Percentiles rank a stretch among this genome's conserved stretches.
These are phyloP conservation scores for Dexiosoma caninum DNA, from an alignment of 2,888 invertebrate genomes.

Conservation along the genomic window DNA sequence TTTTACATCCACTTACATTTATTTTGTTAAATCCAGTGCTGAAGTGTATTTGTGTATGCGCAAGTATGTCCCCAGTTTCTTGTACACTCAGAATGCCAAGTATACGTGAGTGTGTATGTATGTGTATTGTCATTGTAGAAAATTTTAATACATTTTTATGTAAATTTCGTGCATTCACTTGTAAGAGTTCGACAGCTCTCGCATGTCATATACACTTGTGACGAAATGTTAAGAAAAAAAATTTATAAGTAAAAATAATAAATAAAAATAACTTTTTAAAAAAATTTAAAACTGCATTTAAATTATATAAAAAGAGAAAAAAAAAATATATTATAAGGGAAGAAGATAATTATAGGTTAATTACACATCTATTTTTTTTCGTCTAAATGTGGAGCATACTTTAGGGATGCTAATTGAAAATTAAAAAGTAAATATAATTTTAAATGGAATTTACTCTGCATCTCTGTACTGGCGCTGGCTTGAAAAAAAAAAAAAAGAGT, in stretches of 20 bases:
- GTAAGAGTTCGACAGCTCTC: slow-evolving; percentile 43
- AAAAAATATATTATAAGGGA: too few species aligned
- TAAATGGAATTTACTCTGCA: too few species aligned
- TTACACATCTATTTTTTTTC: not conserved
- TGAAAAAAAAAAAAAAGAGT: too few species aligned
- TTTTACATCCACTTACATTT: not conserved
- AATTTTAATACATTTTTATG: slow-evolving; percentile 49
- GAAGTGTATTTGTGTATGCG: not conserved
- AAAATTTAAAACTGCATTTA: too few species aligned
- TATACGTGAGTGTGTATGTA: not conserved
- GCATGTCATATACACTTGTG: slow-evolving; percentile 42
- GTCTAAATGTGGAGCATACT: not conserved
- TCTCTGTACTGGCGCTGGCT: too few species aligned
- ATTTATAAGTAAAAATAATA: not conserved
- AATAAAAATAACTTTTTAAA: not conserved
- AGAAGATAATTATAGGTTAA: not conserved
- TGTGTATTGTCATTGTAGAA: slow-evolving; percentile 34
- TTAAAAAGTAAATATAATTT: too few species aligned
- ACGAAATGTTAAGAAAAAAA: slow-evolving; percentile 25
- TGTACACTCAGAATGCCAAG: not conserved
- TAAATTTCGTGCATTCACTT: slow-evolving; percentile 53
- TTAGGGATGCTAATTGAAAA: too few species aligned
- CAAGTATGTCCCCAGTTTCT: slow-evolving; percentile 23
- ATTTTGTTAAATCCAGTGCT: not conserved
- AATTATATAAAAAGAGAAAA: too few species aligned